Evolutionary conservation across 2,797 vertebrate species (phyloP).

Genomic region (Petrocephalus schoutedeni): DNA sequence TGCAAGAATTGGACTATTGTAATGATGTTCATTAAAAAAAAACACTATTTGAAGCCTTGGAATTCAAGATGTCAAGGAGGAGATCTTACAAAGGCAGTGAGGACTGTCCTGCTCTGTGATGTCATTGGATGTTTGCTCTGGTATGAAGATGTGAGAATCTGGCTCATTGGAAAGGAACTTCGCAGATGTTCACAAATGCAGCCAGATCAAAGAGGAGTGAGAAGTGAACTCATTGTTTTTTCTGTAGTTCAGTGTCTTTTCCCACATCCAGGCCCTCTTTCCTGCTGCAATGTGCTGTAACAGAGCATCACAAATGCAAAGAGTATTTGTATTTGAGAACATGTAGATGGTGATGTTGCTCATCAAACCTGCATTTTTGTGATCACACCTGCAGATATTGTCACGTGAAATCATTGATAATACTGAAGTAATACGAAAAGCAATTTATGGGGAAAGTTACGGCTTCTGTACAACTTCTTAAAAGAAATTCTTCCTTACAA

Average conservation of each 20-base stretch:
- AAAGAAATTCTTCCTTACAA: not conserved
- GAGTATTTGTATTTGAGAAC: not conserved
- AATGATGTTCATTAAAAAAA: not conserved
- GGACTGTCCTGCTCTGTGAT: not conserved
- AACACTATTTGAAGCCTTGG: not conserved
- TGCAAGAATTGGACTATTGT: not conserved
- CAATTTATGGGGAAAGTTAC: not conserved
- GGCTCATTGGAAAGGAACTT: not conserved
- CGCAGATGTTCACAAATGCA: not conserved
- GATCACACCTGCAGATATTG: no score
- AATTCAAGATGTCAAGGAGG: not conserved
- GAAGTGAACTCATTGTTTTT: not conserved
- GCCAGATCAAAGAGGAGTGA: not conserved
- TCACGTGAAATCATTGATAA: not conserved
- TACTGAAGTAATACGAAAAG: not conserved
- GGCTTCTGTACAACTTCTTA: not conserved
- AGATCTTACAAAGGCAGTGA: not conserved
- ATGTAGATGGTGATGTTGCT: not conserved
- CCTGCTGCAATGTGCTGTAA: not conserved
- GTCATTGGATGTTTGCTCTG: not conserved
- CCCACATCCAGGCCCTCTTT: not conserved
- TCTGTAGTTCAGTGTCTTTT: not conserved
- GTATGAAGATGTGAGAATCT: not conserved
- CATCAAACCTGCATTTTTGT: not conserved
- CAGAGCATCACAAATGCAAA: not conserved